These are phyloP conservation scores for Chymomyza costata DNA, from an alignment of 1,140 invertebrate species.

Conservation along the genomic window DNA sequence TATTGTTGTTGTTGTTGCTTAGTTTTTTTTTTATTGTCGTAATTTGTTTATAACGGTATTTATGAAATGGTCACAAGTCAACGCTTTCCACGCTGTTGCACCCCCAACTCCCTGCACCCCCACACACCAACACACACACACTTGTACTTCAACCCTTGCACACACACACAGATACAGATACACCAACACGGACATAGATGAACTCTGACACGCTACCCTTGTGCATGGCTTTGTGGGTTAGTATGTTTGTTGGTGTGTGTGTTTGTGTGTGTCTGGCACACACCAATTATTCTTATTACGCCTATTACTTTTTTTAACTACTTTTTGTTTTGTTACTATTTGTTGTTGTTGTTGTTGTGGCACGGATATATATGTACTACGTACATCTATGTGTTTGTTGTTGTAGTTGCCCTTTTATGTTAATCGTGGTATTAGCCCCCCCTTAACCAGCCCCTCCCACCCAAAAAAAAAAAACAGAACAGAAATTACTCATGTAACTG, in stretches of 20 bases:
- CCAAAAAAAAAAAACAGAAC: no score
- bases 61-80: conserved; percentile 74
- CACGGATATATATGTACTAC: no score
- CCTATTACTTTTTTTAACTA: conserved; percentile 68
- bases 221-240: no score
- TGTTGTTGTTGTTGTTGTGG: conserved; percentile 31
- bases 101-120: neutral
- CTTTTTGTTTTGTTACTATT: conserved; percentile 44
- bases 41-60: conserved; percentile 74
- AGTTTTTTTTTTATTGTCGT: conserved; percentile 54
- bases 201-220: no score
- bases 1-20: conserved; percentile 31
- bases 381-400: no score
- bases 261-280: no score
- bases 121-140: conserved; percentile 41
- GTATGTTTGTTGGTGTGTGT: no score
- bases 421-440: no score
- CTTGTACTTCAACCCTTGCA: neutral
- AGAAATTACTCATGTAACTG: conserved; percentile 58
- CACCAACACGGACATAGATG: conserved; percentile 38
- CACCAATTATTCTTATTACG: conserved; percentile 70
- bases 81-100: conserved; percentile 46
- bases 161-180: no score
- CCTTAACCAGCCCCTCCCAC: no score
- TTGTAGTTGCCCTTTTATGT: conserved; percentile 64